Evolutionary conservation across 2,113 vertebrate genomes (phyloP).

Genomic region (Myocastor coypus): DNA sequence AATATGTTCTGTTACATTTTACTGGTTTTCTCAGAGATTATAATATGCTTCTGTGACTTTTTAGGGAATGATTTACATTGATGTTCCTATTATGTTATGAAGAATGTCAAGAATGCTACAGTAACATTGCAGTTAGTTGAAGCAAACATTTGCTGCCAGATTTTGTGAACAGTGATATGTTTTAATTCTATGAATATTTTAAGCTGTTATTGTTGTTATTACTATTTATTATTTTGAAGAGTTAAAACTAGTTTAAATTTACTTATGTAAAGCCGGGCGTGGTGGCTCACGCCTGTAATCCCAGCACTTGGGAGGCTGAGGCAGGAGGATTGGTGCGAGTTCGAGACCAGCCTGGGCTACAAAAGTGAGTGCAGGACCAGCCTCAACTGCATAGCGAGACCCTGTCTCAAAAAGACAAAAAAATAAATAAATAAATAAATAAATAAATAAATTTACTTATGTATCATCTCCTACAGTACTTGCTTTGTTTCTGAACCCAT

Average conservation of each 20-base stretch:
- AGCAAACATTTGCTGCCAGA: neutral
- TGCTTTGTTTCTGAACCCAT: neutral
- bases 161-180: neutral
- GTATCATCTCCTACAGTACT: neutral
- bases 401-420: no score
- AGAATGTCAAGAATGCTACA: neutral
- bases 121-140: neutral
- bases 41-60: neutral
- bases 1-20: neutral
- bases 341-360: no score
- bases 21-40: neutral
- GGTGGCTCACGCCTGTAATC: no score
- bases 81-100: neutral
- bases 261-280: no score
- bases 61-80: neutral
- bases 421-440: no score
- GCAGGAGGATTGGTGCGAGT: no score
- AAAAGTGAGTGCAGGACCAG: no score
- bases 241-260: neutral
- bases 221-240: neutral
- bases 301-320: no score
- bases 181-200: neutral
- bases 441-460: neutral
- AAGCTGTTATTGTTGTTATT: neutral
- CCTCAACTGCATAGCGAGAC: no score